Evolutionary conservation across 2,888 invertebrate species (phyloP).

Genomic region (Hermaeophaga mercurialis): DNA sequence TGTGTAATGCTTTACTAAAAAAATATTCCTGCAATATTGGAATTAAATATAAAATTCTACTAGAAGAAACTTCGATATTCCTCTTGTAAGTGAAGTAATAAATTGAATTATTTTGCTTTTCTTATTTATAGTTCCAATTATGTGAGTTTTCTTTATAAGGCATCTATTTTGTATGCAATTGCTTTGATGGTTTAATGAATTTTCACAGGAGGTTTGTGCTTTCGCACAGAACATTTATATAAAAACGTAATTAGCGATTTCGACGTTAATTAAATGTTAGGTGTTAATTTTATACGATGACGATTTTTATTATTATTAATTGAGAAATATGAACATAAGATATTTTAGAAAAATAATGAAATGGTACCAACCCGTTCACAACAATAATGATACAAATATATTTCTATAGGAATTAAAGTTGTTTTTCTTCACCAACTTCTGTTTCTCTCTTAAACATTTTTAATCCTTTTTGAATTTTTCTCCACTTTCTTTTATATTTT

Average conservation of each 20-base stretch:
- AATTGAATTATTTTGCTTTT: constrained; percentile 44
- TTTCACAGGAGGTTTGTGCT: not conserved
- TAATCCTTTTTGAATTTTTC: too few species aligned
- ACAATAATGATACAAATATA: too few species aligned
- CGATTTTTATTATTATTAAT: not conserved
- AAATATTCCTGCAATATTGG: too few species aligned
- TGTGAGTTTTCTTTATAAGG: constrained; percentile 47
- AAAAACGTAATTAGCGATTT: constrained; percentile 6
- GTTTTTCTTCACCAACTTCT: too few species aligned
- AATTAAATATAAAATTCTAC: too few species aligned
- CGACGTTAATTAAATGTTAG: not conserved
- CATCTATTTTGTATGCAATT: constrained; percentile 1
- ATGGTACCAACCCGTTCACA: too few species aligned
- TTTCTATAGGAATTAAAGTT: too few species aligned
- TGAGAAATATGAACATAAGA: not conserved
- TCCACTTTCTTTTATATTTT: too few species aligned
- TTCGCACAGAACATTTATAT: constrained; percentile 1
- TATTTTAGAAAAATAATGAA: not conserved
- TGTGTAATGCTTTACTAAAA: too few species aligned
- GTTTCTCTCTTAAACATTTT: too few species aligned
- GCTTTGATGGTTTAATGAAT: not conserved
- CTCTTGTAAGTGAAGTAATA: not conserved
- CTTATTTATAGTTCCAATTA: constrained; percentile 51
- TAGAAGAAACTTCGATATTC: too few species aligned
- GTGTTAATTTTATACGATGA: constrained; percentile 1